Percentiles rank a stretch among this genome's conserved stretches.
Conservation (phyloP, 2,797 vertebrate genomes). For the Brotula barbata region DNA sequence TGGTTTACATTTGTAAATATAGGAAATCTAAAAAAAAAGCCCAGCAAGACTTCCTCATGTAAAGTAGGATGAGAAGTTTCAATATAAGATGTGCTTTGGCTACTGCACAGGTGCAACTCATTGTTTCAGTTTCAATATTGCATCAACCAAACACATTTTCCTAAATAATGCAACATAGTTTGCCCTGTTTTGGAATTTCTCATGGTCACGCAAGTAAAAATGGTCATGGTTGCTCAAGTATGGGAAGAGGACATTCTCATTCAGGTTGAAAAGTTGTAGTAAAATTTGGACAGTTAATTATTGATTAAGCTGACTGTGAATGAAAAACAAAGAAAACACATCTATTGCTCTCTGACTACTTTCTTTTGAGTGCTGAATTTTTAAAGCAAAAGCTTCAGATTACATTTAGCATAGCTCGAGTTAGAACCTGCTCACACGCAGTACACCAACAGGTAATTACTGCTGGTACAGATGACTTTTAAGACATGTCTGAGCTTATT, state of each 20-base stretch:
- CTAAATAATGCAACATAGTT: slow-evolving; percentile 36
- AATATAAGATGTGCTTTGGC: slow-evolving; percentile 6
- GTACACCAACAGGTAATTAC: not conserved
- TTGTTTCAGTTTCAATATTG: slow-evolving; percentile 20
- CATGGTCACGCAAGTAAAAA: not conserved
- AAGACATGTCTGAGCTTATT: not conserved
- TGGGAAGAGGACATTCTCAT: no score
- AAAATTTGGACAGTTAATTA: no score
- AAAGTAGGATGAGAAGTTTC: slow-evolving; percentile 4
- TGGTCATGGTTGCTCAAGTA: slow-evolving; percentile 12
- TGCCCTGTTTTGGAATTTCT: slow-evolving; percentile 6
- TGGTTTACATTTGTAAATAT: no score
- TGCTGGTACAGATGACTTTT: not conserved
- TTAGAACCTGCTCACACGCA: slow-evolving; percentile 20
- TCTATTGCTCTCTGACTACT: not conserved
- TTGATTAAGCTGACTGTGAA: no score
- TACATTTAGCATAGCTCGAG: slow-evolving; percentile 2
- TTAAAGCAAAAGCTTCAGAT: slow-evolving; percentile 5
- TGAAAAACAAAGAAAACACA: not conserved
- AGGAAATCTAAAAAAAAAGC: not conserved
- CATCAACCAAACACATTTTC: not conserved
- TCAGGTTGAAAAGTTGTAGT: no score
- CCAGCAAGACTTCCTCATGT: not conserved
- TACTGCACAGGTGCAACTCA: not conserved
- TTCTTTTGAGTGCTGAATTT: not conserved